Percentiles rank a stretch among this genome's conserved stretches.
Evolutionary conservation across 1,140 invertebrate genomes (phyloP).

Genomic region (Orius insidiosus): DNA sequence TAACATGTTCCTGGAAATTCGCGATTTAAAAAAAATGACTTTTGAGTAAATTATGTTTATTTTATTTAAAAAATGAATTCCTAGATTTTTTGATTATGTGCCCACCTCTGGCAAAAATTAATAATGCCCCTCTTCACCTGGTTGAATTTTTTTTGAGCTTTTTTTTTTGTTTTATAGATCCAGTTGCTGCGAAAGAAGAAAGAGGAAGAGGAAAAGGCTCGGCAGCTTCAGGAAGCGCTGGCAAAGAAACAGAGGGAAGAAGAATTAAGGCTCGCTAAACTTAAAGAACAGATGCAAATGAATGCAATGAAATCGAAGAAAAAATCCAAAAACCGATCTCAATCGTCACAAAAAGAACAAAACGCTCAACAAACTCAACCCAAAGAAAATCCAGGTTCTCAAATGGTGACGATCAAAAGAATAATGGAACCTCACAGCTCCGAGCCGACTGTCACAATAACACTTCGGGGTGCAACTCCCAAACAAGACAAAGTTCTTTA

Average conservation of each 20-base stretch:
- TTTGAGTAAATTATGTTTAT: too few species aligned
- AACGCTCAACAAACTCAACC: slow-evolving; percentile 1
- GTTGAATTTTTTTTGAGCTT: background rate
- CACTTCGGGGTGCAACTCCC: slow-evolving; percentile 51
- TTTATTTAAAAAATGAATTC: too few species aligned
- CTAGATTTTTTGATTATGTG: too few species aligned
- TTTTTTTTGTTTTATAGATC: slow-evolving; percentile 1
- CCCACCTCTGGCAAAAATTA: too few species aligned
- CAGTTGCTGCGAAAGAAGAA: slow-evolving; percentile 5
- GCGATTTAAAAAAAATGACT: too few species aligned
- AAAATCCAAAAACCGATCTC: slow-evolving; percentile 1
- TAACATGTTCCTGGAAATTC: too few species aligned
- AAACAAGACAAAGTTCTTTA: slow-evolving; percentile 55
- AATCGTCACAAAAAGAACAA: background rate
- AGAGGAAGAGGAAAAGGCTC: slow-evolving; percentile 14
- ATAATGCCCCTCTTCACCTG: background rate
- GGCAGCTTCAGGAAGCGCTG: slow-evolving; percentile 7
- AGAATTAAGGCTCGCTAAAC: slow-evolving; percentile 1
- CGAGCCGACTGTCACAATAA: slow-evolving; percentile 56
- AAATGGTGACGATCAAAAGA: slow-evolving; percentile 55
- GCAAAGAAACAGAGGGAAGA: background rate
- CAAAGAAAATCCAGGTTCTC: slow-evolving; percentile 23
- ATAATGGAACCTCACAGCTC: slow-evolving; percentile 43
- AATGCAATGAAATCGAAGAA: slow-evolving; percentile 2
- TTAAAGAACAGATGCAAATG: slow-evolving; percentile 1